These are phyloP conservation scores for Phaenicophaeus curvirostris DNA, from an alignment of 2,797 vertebrate species.

Conservation along the genomic window DNA sequence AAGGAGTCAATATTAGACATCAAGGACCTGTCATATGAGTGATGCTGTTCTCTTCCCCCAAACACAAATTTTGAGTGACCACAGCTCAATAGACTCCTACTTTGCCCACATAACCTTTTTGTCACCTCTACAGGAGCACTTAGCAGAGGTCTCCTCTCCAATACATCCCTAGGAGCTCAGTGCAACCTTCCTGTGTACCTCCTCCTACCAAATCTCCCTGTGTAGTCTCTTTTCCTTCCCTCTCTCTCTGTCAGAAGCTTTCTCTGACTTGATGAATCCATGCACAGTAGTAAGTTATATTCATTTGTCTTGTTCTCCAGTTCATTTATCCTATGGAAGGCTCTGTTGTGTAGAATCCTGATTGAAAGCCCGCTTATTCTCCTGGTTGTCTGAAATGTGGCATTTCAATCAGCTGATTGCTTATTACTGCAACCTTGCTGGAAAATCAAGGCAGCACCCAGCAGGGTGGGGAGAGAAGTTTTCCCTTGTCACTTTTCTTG, in stretches of 20 bases:
- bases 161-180: not conserved
- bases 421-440: slow-evolving; percentile 28
- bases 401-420: slow-evolving; percentile 63
- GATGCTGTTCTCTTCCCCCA: not conserved
- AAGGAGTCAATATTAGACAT: not conserved
- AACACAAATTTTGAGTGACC: not conserved
- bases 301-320: slow-evolving; percentile 69
- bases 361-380: slow-evolving; percentile 56
- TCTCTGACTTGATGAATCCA: slow-evolving; percentile 60
- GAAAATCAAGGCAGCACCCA: slow-evolving; percentile 50
- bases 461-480: slow-evolving; percentile 1
- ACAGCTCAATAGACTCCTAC: not conserved
- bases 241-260: slow-evolving; percentile 33
- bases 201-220: not conserved
- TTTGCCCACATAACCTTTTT: not conserved
- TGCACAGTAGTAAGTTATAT: slow-evolving; percentile 48
- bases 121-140: not conserved
- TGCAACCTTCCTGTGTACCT: not conserved
- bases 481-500: slow-evolving; percentile 35
- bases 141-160: not conserved
- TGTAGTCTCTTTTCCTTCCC: not conserved
- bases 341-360: slow-evolving; percentile 61
- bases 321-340: slow-evolving; percentile 69
- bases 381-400: slow-evolving; percentile 10
- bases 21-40: not conserved